Conservation (phyloP, 2,888 invertebrate species). For the Cephus rjabovi region DNA sequence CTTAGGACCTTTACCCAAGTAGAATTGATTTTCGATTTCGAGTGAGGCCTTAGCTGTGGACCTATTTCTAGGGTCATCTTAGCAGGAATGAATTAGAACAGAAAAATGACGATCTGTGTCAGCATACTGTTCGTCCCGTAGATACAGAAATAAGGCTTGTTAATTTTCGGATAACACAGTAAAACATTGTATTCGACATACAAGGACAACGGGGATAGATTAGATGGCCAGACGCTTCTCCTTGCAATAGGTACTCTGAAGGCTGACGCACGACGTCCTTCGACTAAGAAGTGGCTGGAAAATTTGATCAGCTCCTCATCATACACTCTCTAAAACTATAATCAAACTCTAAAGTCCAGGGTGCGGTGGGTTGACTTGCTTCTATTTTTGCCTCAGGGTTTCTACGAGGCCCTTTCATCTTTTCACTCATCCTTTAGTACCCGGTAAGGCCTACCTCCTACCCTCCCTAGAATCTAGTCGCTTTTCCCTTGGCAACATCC, state of each 20-base stretch:
- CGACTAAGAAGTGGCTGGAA: constrained; percentile 34
- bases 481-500: constrained; percentile 1
- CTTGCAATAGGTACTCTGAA: background rate
- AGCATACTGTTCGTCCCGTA: background rate
- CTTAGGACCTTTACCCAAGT: background rate
- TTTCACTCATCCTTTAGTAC: constrained; percentile 11
- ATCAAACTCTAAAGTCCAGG: constrained; percentile 46
- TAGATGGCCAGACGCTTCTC: background rate
- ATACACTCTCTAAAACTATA: constrained; percentile 41
- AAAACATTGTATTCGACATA: background rate
- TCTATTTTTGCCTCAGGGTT: constrained; percentile 29
- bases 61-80: background rate
- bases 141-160: too few species aligned
- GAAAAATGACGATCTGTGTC: background rate
- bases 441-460: too few species aligned
- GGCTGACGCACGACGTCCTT: background rate
- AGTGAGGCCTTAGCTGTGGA: background rate
- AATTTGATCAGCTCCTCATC: constrained; percentile 47
- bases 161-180: background rate
- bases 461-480: constrained; percentile 2
- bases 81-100: background rate
- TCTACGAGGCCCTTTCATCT: constrained; percentile 44
- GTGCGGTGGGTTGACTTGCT: constrained; percentile 15
- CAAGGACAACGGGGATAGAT: background rate
- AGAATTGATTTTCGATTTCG: background rate